phyloP scores from a whole-genome alignment of 2,113 vertebrate genomes.

The Eretmochelys imbricata region DNA sequence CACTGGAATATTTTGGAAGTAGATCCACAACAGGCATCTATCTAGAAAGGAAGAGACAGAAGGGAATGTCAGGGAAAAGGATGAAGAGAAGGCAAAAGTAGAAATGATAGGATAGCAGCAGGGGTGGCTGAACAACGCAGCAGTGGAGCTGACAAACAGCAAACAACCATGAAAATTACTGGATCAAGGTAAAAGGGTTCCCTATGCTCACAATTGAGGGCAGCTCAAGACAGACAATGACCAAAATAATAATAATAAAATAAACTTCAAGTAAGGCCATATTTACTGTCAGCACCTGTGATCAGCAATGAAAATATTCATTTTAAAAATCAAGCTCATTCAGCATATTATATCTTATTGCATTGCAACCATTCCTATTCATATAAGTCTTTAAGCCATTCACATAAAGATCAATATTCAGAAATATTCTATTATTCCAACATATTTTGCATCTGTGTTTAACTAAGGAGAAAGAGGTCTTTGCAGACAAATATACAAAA shows the following conservation, averaged over 20 bases:
- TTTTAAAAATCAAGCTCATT: constrained; percentile 49
- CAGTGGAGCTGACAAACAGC: constrained; percentile 12
- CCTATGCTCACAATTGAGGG: constrained; percentile 12
- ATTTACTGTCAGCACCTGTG: constrained; percentile 59
- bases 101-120: constrained; percentile 1
- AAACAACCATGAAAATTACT: constrained; percentile 22
- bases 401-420: neutral
- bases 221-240: constrained; percentile 18
- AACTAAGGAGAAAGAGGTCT: neutral
- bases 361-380: neutral
- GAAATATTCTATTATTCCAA: neutral
- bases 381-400: neutral
- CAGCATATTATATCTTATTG: constrained; percentile 19
- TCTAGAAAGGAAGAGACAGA: neutral
- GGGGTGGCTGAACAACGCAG: constrained; percentile 2
- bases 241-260: neutral
- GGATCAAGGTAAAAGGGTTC: constrained; percentile 13
- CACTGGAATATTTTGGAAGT: neutral
- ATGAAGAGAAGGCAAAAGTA: constrained; percentile 26
- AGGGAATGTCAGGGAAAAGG: neutral
- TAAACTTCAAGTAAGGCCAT: constrained; percentile 53
- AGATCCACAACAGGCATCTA: neutral
- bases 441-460: neutral
- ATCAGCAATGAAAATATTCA: neutral
- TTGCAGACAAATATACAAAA: neutral